Conservation (phyloP, 1,140 invertebrate genomes). For the Megathymus violae region DNA sequence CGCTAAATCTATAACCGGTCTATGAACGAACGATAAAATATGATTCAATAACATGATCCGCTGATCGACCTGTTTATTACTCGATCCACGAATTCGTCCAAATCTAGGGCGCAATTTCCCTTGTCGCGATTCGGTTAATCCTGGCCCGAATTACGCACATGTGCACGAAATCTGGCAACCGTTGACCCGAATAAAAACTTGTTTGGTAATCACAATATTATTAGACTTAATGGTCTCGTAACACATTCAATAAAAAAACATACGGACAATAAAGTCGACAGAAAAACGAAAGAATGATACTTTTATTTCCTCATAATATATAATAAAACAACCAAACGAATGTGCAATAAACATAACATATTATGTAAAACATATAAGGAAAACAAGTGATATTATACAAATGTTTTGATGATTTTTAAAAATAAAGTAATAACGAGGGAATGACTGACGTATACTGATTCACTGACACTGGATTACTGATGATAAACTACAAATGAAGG, state of each 20-base stretch:
- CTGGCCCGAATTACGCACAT: constrained; percentile 28
- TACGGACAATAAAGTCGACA: not conserved
- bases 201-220: constrained; percentile 15
- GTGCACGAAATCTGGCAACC: constrained; percentile 24
- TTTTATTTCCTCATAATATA: too few species aligned
- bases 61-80: constrained; percentile 33
- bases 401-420: too few species aligned
- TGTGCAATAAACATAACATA: too few species aligned
- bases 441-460: too few species aligned
- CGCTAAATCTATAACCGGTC: not conserved
- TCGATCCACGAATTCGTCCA: constrained; percentile 22
- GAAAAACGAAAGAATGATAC: too few species aligned
- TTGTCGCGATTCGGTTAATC: constrained; percentile 33
- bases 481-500: too few species aligned
- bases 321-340: too few species aligned
- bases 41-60: constrained; percentile 22
- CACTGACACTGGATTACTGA: too few species aligned
- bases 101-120: constrained; percentile 30
- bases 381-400: too few species aligned
- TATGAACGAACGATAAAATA: constrained; percentile 17
- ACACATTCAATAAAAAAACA: too few species aligned
- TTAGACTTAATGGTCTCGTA: not conserved
- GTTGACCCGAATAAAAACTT: constrained; percentile 23
- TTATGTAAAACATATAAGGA: too few species aligned
- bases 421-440: too few species aligned